Percentiles rank a stretch among this genome's conserved stretches.
These are phyloP conservation scores for Platycnemis pennipes DNA, from an alignment of 2,888 invertebrate species.

Conservation along the genomic window DNA sequence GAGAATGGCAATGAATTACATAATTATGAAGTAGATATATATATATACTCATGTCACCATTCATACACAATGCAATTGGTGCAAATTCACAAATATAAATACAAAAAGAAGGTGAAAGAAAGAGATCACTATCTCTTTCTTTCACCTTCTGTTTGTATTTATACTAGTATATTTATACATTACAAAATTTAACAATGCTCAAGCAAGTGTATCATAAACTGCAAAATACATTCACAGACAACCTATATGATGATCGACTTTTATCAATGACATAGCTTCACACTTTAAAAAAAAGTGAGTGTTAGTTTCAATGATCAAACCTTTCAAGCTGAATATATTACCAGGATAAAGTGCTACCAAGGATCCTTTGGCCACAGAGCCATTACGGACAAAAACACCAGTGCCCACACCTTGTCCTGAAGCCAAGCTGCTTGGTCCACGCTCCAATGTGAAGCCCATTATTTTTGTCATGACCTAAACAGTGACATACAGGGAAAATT, in stretches of 20 bases:
- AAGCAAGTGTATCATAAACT: too few species aligned
- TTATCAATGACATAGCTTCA: constrained; percentile 56
- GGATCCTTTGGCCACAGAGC: constrained; percentile 73
- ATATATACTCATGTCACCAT: too few species aligned
- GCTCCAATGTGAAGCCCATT: constrained; percentile 35
- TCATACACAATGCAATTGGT: too few species aligned
- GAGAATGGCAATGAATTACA: too few species aligned
- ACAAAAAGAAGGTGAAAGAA: too few species aligned
- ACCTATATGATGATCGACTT: constrained; percentile 73
- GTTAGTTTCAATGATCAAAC: background rate
- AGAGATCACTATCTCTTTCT: too few species aligned
- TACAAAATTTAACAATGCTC: too few species aligned
- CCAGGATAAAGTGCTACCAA: constrained; percentile 74
- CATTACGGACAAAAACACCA: constrained; percentile 74
- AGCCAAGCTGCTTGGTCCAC: constrained; percentile 59
- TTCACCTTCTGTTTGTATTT: too few species aligned
- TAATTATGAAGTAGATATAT: too few species aligned
- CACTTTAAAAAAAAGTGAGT: background rate
- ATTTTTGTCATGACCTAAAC: constrained; percentile 50
- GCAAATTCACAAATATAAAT: too few species aligned
- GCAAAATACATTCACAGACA: too few species aligned
- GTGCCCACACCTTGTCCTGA: constrained; percentile 71
- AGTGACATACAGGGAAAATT: background rate
- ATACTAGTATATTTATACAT: too few species aligned
- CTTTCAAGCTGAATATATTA: background rate